Conservation (phyloP, 2,797 vertebrate species). For the Mergus octosetaceus region DNA sequence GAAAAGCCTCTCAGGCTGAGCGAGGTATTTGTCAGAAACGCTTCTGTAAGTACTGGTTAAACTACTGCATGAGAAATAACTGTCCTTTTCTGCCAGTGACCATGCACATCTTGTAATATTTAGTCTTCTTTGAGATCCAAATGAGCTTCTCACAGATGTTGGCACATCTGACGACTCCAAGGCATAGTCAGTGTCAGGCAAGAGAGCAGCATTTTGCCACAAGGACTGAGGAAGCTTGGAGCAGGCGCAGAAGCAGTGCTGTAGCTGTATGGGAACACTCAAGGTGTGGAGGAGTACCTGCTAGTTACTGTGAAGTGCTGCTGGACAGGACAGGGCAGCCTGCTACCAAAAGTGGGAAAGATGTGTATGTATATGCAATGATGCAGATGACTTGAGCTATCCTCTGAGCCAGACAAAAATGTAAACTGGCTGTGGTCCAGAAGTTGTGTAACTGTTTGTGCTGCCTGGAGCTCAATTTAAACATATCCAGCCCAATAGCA, state of each 20-base stretch:
- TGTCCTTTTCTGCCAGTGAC: background rate
- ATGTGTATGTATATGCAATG: too few species aligned
- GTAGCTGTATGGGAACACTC: background rate
- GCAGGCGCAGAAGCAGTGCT: background rate
- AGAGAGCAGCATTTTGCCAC: background rate
- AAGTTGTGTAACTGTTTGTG: background rate
- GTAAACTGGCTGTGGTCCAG: background rate
- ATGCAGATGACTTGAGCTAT: background rate
- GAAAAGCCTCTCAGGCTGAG: background rate
- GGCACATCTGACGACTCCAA: background rate
- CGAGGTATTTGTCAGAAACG: background rate
- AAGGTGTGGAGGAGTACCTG: background rate
- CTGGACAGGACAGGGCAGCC: background rate
- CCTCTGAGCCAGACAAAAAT: background rate
- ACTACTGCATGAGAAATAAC: background rate
- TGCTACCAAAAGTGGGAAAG: background rate
- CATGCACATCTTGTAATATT: background rate
- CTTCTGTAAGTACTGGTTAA: background rate
- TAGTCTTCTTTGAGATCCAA: background rate
- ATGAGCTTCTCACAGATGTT: background rate
- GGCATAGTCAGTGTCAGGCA: background rate
- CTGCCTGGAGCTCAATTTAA: background rate
- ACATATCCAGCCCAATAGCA: background rate
- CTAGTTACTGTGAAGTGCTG: background rate
- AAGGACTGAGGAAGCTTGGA: fast-evolving